These are phyloP conservation scores for Rousettus leschenaultii DNA, from an alignment of 2,113 vertebrate genomes.

Conservation along the genomic window DNA sequence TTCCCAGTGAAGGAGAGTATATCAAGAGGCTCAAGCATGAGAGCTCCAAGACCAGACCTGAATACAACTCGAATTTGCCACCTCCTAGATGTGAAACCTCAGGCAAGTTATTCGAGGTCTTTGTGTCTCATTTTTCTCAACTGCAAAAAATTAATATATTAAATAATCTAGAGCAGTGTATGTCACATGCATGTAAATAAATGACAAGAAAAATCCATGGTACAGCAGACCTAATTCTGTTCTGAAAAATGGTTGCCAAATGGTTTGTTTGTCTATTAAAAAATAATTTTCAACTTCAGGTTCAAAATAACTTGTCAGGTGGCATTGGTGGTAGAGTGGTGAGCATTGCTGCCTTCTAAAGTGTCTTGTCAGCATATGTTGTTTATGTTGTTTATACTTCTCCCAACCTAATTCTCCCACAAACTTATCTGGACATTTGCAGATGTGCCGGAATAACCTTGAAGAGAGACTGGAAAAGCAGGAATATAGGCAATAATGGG, in stretches of 20 bases:
- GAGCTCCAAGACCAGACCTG: neutral
- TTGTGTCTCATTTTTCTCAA: neutral
- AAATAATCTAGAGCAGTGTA: neutral
- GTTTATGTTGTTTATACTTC: neutral
- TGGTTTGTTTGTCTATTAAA: neutral
- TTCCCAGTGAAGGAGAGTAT: neutral
- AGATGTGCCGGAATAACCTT: neutral
- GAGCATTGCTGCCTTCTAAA: slow-evolving; percentile 84
- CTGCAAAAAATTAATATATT: neutral
- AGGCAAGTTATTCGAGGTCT: neutral
- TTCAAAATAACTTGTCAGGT: neutral
- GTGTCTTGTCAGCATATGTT: neutral
- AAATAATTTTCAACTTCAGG: neutral
- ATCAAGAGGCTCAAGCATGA: neutral
- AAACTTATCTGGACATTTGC: neutral
- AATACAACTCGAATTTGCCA: neutral
- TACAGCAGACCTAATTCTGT: neutral
- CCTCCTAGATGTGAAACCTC: neutral
- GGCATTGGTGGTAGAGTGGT: slow-evolving; percentile 82
- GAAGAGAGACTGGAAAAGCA: neutral
- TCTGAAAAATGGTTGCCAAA: neutral
- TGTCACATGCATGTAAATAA: neutral
- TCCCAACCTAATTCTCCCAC: neutral
- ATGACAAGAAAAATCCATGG: neutral
- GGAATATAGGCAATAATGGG: no score